A percentile compares a stretch with the other conserved stretches of the same genome.
These are phyloP conservation scores for Calyptommatus sinebrachiatus DNA, from an alignment of 2,113 vertebrate species.

Conservation along the genomic window DNA sequence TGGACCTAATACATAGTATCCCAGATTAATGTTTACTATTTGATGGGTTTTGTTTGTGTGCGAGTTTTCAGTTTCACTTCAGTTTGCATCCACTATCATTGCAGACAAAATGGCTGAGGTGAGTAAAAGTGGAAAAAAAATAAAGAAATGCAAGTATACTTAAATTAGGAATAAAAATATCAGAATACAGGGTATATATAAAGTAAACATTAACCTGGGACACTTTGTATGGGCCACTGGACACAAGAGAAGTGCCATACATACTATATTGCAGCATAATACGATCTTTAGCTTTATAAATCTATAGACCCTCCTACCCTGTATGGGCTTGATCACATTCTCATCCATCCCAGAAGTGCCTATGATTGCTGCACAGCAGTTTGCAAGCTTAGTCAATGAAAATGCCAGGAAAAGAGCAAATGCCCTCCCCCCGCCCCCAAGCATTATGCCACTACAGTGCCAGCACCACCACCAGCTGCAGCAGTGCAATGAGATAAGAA, in stretches of 20 bases:
- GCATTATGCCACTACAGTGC: constrained; percentile 26
- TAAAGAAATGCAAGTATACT: no score
- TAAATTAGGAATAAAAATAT: no score
- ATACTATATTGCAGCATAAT: not conserved
- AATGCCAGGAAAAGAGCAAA: constrained; percentile 22
- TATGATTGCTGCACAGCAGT: fast-evolving
- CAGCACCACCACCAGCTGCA: not conserved
- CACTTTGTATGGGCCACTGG: no score
- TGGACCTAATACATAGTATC: not conserved
- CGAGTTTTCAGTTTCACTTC: no score
- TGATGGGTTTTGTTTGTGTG: no score
- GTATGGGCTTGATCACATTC: constrained; percentile 17
- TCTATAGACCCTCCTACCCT: not conserved
- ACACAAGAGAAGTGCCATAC: fast-evolving
- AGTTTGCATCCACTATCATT: no score
- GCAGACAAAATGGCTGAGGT: no score
- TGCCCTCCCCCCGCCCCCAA: not conserved
- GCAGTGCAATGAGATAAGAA: constrained; percentile 17
- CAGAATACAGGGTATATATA: no score
- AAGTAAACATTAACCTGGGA: no score
- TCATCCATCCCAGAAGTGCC: constrained; percentile 17
- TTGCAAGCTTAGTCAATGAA: constrained; percentile 26
- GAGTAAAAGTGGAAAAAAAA: no score
- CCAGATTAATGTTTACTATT: no score
- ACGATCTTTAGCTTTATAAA: not conserved